These are phyloP conservation scores for Cenopis cana DNA, from an alignment of 2,888 invertebrate species.

Conservation along the genomic window DNA sequence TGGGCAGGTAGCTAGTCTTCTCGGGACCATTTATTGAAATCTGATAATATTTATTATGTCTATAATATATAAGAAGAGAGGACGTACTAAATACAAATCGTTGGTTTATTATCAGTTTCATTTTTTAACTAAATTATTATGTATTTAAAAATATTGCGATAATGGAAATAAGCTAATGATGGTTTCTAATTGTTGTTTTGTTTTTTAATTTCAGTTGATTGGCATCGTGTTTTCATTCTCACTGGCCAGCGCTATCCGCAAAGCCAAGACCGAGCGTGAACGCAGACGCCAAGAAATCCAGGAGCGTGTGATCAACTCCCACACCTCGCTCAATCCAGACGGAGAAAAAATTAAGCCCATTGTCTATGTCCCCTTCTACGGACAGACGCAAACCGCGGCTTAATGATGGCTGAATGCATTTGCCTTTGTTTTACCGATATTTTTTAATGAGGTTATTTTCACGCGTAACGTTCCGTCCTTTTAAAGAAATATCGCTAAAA, in stretches of 20 bases:
- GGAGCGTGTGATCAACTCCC: slow-evolving; percentile 83
- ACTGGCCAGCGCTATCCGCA: slow-evolving; percentile 93
- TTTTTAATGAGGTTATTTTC: slow-evolving; percentile 22
- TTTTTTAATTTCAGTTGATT: slow-evolving; percentile 86
- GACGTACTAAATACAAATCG: not conserved
- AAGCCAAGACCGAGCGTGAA: slow-evolving; percentile 89
- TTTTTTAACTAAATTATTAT: not conserved
- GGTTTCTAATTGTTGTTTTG: slow-evolving; percentile 45
- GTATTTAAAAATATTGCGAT: not conserved
- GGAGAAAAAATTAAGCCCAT: slow-evolving; percentile 72
- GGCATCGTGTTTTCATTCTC: slow-evolving; percentile 96
- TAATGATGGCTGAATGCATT: slow-evolving; percentile 50
- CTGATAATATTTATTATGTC: not conserved
- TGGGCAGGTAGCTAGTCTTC: no score
- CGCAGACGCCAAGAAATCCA: slow-evolving; percentile 89
- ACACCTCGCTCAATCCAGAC: slow-evolving; percentile 74
- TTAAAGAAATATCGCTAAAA: slow-evolving; percentile 42
- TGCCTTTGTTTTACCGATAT: slow-evolving; percentile 39
- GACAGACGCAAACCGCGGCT: slow-evolving; percentile 64
- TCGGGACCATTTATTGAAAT: no score
- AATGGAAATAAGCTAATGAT: not conserved
- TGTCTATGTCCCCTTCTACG: slow-evolving; percentile 81
- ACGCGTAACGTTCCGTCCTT: slow-evolving; percentile 33
- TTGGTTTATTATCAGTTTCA: not conserved
- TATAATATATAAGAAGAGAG: not conserved